Base-by-base conservation (phyloP, 53 echinoderm and acorn worm species). In the Temnopleurus reevesii region DNA sequence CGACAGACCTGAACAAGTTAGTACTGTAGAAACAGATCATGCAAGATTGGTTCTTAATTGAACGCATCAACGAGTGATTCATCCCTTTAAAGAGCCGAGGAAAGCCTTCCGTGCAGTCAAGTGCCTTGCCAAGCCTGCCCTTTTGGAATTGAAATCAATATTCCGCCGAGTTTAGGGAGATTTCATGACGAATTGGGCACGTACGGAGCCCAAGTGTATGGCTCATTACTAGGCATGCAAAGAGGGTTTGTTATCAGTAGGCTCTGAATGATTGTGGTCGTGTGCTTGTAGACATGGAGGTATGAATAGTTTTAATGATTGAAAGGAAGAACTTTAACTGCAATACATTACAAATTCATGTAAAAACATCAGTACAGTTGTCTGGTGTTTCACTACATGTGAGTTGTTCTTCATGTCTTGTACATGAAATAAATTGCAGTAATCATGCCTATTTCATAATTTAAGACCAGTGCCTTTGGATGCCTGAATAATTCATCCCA, bases 181-280 rank as follows among this genome's bases (percentile, higher is more conserved):
- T 83, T 83, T 83, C 31, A 83, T 83, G 83, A 83, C 34, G 83
- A 53, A 83, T 83, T 55, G 55, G 83, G 83, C 83, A 83, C 83
- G 83, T 83, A 56, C 38, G 38, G 83, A 55, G 38, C 23, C 51
- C 41, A 15, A 81, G 55, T 83, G 83, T 36, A 36, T 4, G 53
- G 83, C 83, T 83, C 83, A 83, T 83, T 83, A 83, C 51, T 35
- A 49, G 77, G 25, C 71, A 38, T 12, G 71, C 38, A 10, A 41
- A 36, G n/a, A 71, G 41, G 71, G 38, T 41, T 41, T 71, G 36
- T 9, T 1, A 49, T 15, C 41, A 41, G 63, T 63, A 63, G 17
- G 63, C 63, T 3, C 31, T 4, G 63, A 63, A 2, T 31, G 63
- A 63, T 31, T 63, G 63, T 5, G 17, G 33, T 17, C n/a, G n/a